These are phyloP conservation scores for Phyllotis vaccarum DNA, from an alignment of 2,797 vertebrate genomes.

Conservation along the genomic window DNA sequence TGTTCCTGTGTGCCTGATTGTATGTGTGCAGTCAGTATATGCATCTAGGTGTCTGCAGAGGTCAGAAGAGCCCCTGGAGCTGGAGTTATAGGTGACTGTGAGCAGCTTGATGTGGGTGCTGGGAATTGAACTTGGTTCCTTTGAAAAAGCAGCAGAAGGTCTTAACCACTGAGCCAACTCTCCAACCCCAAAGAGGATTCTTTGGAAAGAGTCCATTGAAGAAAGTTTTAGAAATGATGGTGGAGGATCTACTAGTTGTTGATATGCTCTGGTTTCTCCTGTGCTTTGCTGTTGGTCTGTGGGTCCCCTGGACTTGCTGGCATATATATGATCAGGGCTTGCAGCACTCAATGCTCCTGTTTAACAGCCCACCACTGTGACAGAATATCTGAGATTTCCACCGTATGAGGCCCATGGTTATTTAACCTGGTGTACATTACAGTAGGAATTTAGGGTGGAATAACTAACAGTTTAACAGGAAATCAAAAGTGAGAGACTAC, in stretches of 20 bases:
- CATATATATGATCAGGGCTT: background rate
- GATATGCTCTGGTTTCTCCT: background rate
- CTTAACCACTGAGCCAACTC: background rate
- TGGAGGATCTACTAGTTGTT: background rate
- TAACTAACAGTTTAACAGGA: background rate
- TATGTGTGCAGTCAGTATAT: background rate
- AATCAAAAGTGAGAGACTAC: background rate
- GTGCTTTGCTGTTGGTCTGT: background rate
- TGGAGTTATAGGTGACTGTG: no score
- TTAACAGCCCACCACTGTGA: background rate
- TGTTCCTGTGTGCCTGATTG: background rate
- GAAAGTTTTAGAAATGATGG: slow-evolving; percentile 27
- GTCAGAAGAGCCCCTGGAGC: background rate
- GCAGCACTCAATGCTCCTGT: background rate
- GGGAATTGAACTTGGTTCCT: no score
- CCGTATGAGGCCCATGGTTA: background rate
- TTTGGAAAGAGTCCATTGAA: background rate
- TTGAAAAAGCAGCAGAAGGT: background rate
- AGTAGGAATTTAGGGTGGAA: background rate
- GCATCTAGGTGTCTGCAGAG: no score
- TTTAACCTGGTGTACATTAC: background rate
- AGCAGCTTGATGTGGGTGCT: background rate
- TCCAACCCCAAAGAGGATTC: background rate
- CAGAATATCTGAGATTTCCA: background rate
- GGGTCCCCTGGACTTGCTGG: background rate